Base-by-base conservation (phyloP, 2,797 vertebrate species). In the Basileuterus tristriatus region DNA sequence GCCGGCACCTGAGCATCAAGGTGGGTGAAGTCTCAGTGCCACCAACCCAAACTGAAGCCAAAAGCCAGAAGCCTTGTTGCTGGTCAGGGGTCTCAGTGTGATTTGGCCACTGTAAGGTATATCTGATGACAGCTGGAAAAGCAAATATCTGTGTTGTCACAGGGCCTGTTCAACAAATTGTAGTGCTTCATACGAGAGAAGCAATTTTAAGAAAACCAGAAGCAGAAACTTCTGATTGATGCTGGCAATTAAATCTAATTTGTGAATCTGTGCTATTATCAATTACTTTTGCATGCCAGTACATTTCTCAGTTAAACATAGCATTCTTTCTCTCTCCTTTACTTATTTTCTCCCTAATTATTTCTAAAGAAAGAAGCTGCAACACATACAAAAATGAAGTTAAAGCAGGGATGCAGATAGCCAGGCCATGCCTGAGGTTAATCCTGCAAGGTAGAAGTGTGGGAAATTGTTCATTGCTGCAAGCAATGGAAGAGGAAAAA, bases 221-320 rank as follows among this genome's bases (percentile, higher is more conserved):
- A 44, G 14, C 16, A 88, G 83, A 78, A 93, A 72, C 12, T 82
- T 82, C 29, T 87, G 47, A 70, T 74, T 89, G 15, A 39, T 87
- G 56, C 41, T 49, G 24, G 6, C 34, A 85, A 30, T 69, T 70
- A 76, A 62, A 55, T 44, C 21, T 47, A 32, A 72, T 56, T 69
- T 77, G 20, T 82, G 26, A 72, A 46, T 84, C 59, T 70, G 23
- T 71, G n/a, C 41, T 86, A 9, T 69, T 72, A 53, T 22, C 10
- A 55, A 60, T 60, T 72, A 37, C 39, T 91, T 85, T 72, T 69
- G 71, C 21, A 67, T 13, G 4, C 5, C 47, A 64, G 24, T 44
- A 56, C 30, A 55, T 81, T 91, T 81, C 39, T 78, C 23, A 49
- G 46, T 62, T 75, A 89, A 75, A 62, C 36, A 41, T 14, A 58